phyloP scores from a whole-genome alignment of 2,888 invertebrate species.

The Agrotis ipsilon region DNA sequence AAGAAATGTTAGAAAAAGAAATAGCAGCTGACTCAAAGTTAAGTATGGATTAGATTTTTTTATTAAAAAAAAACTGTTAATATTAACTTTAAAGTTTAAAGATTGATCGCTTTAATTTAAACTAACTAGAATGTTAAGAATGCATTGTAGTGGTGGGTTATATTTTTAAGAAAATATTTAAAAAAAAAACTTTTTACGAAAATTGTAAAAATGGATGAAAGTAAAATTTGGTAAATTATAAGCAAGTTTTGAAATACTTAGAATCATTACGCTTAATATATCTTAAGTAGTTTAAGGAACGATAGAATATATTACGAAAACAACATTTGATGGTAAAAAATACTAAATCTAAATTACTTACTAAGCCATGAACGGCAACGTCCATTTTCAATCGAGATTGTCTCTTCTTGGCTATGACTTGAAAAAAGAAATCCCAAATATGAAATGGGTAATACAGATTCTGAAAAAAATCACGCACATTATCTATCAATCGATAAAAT shows the following conservation, averaged over 20 bases:
- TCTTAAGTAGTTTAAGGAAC: slow-evolving; percentile 41
- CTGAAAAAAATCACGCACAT: no score
- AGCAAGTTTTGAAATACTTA: slow-evolving; percentile 53
- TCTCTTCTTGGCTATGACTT: neutral
- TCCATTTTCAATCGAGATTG: slow-evolving; percentile 1
- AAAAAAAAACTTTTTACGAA: slow-evolving; percentile 1
- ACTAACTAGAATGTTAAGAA: slow-evolving; percentile 79
- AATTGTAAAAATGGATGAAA: slow-evolving; percentile 14
- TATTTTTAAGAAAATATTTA: slow-evolving; percentile 64
- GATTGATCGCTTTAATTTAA: slow-evolving; percentile 84
- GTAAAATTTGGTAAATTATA: slow-evolving; percentile 29
- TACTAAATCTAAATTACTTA: slow-evolving; percentile 3
- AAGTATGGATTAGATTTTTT: slow-evolving; percentile 61
- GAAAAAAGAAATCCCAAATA: slow-evolving; percentile 3
- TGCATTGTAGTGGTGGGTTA: slow-evolving; percentile 83
- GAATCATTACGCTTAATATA: slow-evolving; percentile 45
- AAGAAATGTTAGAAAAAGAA: slow-evolving; percentile 5
- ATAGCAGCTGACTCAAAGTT: slow-evolving; percentile 56
- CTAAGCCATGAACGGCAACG: neutral
- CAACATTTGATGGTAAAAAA: slow-evolving; percentile 26
- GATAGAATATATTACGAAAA: slow-evolving; percentile 22
- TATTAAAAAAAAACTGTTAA: slow-evolving; percentile 70
- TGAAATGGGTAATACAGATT: neutral
- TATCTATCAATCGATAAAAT: no score
- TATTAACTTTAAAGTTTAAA: slow-evolving; percentile 74